Evolutionary conservation across 2,797 vertebrate genomes (phyloP).

Genomic region (Furcifer pardalis): DNA sequence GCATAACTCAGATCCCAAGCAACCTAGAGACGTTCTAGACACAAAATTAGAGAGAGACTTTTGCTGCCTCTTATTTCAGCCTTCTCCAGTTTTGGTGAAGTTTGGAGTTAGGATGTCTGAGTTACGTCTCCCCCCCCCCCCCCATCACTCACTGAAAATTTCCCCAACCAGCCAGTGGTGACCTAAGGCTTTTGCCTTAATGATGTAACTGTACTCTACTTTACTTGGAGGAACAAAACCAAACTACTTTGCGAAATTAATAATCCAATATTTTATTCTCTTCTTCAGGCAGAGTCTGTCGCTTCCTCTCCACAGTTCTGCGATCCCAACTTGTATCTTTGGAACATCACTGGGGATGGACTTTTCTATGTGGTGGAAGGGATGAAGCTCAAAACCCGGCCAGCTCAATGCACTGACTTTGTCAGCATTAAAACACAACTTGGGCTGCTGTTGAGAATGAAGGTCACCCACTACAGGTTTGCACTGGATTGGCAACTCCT

Average conservation of each 20-base stretch:
- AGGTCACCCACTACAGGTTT: conserved; percentile 89
- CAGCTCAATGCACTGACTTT: conserved; percentile 90
- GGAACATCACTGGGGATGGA: conserved; percentile 91
- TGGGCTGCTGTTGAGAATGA: conserved; percentile 81
- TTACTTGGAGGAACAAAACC: not conserved
- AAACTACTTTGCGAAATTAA: not conserved
- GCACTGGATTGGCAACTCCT: conserved; percentile 93
- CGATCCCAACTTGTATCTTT: conserved; percentile 88
- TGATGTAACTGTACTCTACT: not conserved
- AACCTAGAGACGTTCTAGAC: too few species aligned
- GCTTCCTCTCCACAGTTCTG: conserved; percentile 93
- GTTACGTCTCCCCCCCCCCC: too few species aligned
- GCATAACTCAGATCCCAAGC: too few species aligned
- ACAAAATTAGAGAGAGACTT: too few species aligned
- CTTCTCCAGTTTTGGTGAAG: too few species aligned
- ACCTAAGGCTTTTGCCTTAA: too few species aligned
- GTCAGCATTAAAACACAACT: conserved; percentile 85
- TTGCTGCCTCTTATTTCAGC: too few species aligned
- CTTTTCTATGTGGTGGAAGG: conserved; percentile 82
- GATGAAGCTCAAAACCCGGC: conserved; percentile 81
- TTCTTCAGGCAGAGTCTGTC: conserved; percentile 81
- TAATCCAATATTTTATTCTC: not conserved
- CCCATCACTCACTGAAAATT: too few species aligned
- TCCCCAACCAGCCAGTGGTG: too few species aligned
- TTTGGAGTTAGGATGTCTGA: too few species aligned